Percentiles rank a stretch among this genome's conserved stretches.
Evolutionary conservation across 2,113 vertebrate genomes (phyloP).

Genomic region (Echinops telfairi): DNA sequence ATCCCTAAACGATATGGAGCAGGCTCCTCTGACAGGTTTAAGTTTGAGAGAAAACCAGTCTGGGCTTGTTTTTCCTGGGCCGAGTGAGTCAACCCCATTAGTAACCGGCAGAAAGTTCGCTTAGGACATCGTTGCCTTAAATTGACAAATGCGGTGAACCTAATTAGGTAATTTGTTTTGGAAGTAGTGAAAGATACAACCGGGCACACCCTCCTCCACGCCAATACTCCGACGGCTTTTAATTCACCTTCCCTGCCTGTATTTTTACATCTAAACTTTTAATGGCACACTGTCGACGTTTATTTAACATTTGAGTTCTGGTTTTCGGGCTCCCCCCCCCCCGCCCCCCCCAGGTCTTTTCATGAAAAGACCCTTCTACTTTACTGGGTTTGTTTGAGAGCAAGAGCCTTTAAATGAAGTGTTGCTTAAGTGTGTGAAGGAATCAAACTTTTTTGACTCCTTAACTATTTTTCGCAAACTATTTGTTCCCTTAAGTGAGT

Average conservation of each 20-base stretch:
- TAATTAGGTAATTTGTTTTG: background rate
- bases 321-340: background rate
- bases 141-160: background rate
- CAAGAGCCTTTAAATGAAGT: background rate
- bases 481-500: background rate
- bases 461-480: background rate
- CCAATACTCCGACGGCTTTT: background rate
- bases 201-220: background rate
- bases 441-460: conserved; percentile 7
- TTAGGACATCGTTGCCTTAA: conserved; percentile 1
- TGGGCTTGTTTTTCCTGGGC: conserved; percentile 2
- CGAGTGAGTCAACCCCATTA: conserved; percentile 20
- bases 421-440: conserved; percentile 33
- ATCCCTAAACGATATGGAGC: background rate
- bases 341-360: background rate
- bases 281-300: background rate
- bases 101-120: background rate
- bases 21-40: background rate
- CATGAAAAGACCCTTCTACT: conserved; percentile 12
- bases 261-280: background rate
- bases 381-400: conserved; percentile 10
- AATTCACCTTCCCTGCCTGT: background rate
- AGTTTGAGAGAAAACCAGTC: background rate
- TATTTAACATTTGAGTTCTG: conserved; percentile 20
- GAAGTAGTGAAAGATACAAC: background rate